Percentiles rank a stretch among this genome's conserved stretches.
Conservation (phyloP, 37 sponge, comb jelly and placozoan genomes). For the Ephydatia muelleri region DNA sequence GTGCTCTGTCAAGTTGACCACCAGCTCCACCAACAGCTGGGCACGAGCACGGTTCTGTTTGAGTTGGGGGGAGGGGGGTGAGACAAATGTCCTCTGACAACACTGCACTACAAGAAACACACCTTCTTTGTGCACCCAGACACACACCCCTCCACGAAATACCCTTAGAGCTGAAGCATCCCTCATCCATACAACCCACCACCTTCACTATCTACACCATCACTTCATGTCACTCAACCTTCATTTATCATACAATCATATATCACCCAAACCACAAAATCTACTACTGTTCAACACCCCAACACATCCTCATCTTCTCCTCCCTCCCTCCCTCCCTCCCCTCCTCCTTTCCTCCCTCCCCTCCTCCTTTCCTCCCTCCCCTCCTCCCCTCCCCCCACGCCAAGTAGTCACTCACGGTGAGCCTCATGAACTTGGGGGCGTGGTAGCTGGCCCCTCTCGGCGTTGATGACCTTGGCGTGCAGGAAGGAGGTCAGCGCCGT, state of each 20-base stretch:
- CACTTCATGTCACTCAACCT: no score
- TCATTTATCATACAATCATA: conserved; percentile 13
- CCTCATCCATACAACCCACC: no score
- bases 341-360: no score
- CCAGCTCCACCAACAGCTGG: conserved; percentile 54
- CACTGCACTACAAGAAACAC: background rate
- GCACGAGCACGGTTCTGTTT: conserved; percentile 54
- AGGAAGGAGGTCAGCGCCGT: conserved; percentile 65
- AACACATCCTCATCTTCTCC: no score
- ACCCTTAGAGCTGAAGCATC: no score
- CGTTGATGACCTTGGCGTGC: conserved; percentile 87
- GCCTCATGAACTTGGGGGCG: conserved; percentile 85
- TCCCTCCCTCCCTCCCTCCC: no score
- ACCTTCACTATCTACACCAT: no score
- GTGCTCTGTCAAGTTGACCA: conserved; percentile 35
- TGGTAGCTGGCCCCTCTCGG: conserved; percentile 85
- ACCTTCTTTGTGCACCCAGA: background rate
- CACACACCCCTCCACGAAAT: conserved; percentile 10
- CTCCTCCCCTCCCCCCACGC: background rate
- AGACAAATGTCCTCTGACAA: background rate
- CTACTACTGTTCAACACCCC: no score
- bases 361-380: background rate
- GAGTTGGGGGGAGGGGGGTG: background rate
- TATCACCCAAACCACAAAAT: background rate
- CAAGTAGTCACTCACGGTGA: conserved; percentile 75